Evolutionary conservation across 2,797 vertebrate genomes (phyloP), one percentile per base, ranked within the genome.

Genomic region (Centropyge bicolor): DNA sequence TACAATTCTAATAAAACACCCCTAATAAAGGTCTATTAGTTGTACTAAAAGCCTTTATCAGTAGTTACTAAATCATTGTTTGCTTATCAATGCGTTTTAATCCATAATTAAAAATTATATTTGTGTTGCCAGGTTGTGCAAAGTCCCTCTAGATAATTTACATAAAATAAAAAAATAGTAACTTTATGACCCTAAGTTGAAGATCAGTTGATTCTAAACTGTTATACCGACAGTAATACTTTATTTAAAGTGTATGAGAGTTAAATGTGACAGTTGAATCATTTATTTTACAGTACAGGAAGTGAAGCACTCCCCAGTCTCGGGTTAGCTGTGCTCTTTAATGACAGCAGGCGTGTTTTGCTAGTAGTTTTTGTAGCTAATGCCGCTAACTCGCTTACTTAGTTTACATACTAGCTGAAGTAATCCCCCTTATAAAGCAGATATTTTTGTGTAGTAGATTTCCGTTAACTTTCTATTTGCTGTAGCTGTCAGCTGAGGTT

Each of bases 331-430:
- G 35, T 22, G 40, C 20, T 52, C n/a, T 70, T 40, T 71, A 43
- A 69, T 72, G 69, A 81, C 85, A 73, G 59, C 59, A 4, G 54
- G 49, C 12, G 45, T 78, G 69, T 86, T 90, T 74, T 71, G 66
- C 81, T 80, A n/a, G n/a, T 73, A 63, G 14, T 54, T n/a, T 49
- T 43, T 48, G 45, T 51, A 16, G 36, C 46, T 35, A 22, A 60
- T 46, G 3, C 27, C 51, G 8, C 1, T 1, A 36, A 5, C 59
- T 62, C 3, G 5, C 43, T 45, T 2, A 20, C 14, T 43, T 22
- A 5, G 11, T 51, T 6, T 31, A 27, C 1, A 27, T 0, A 24
- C 1, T 6, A 17, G 3, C 22, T 11, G n/a, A 8, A n/a, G 6
- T 27, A 10, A 14, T 35, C 0, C 36, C 22, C 5, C 14, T 17